These are phyloP conservation scores for Eretmocerus hayati DNA, from an alignment of 2,888 invertebrate genomes.

Conservation along the genomic window DNA sequence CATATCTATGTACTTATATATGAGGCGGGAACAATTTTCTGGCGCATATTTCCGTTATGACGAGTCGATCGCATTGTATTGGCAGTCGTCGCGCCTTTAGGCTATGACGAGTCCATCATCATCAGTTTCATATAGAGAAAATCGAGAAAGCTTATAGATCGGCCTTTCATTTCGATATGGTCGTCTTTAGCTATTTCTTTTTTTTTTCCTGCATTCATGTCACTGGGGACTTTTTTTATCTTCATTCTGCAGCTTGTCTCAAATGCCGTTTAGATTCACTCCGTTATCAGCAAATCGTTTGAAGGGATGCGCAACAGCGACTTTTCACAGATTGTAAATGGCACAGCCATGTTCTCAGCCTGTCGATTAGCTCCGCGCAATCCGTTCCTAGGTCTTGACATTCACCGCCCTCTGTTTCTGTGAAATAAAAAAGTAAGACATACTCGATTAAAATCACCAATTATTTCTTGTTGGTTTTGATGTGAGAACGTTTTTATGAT, in stretches of 20 bases:
- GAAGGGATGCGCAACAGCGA: constrained; percentile 45
- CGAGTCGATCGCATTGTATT: constrained; percentile 13
- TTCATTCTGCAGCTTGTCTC: neutral
- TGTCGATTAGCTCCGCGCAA: constrained; percentile 46
- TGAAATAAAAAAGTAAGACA: neutral
- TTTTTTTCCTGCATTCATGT: too few relatives aligned
- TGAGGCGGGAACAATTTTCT: constrained; percentile 10
- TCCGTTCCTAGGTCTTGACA: constrained; percentile 43
- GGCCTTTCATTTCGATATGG: constrained; percentile 2
- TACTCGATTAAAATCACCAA: too few relatives aligned
- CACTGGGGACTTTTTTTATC: neutral
- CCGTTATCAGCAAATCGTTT: constrained; percentile 36
- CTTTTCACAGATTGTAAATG: constrained; percentile 45
- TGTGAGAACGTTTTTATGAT: too few relatives aligned
- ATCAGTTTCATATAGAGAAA: too few relatives aligned
- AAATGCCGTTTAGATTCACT: constrained; percentile 11
- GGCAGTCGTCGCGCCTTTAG: constrained; percentile 16
- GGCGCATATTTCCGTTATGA: constrained; percentile 8
- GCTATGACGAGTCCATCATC: constrained; percentile 8
- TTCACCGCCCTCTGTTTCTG: constrained; percentile 44
- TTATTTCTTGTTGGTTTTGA: too few relatives aligned
- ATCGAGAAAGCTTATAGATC: constrained; percentile 4
- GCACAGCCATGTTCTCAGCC: constrained; percentile 47
- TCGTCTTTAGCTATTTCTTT: neutral
- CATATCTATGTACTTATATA: too few relatives aligned